Base-by-base conservation (phyloP, 2,113 vertebrate genomes). In the Rattus rattus region DNA sequence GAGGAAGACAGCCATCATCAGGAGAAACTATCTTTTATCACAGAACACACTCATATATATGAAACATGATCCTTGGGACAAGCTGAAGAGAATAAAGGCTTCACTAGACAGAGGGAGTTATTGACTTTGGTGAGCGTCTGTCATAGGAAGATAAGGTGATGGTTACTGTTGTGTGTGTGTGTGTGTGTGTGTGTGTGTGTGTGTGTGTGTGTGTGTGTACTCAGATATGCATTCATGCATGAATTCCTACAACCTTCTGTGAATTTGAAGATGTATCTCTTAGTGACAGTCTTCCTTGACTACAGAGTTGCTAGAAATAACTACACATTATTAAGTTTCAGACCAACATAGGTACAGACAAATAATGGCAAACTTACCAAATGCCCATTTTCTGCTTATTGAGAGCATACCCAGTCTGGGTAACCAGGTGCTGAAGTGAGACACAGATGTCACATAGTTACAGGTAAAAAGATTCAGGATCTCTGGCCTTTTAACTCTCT, bases 21-120 rank as follows among this genome's bases (percentile, higher is more conserved):
- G 17, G 11, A 14, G 87, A 96, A 96, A 92, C 14, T 77, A 92
- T 47, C 22, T 72, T 95, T 95, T 96, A 95, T 96, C 81, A 93
- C 39, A 92, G 92, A 76, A 36, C 20, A 79, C 2, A 69, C 80
- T 26, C 4, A 52, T 63, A 65, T 93, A 76, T 26, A 22, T 73
- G 61, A 97, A 96, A 90, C 39, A 69, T 26, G 72, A 80, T 92
- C 49, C 77, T 17, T 0, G 0, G 86, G 63, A 97, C 61, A 63
- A 63, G 20, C 61, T 63, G 61, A 63, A 63, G 61, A 24, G 61
- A 63, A 22, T 22, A 63, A 33, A 94, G 70, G 22, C 77, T 94
- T 96, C 72, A 65, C 43, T 95, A 87, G 69, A 88, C 12, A 30
- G 65, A 94, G 73, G 1, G 0, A 20, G 76, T 94, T 56, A 92